Evolutionary conservation across 2,888 invertebrate species (phyloP), one percentile per base, ranked within the genome.

Genomic region (Ophioninae sp.): DNA sequence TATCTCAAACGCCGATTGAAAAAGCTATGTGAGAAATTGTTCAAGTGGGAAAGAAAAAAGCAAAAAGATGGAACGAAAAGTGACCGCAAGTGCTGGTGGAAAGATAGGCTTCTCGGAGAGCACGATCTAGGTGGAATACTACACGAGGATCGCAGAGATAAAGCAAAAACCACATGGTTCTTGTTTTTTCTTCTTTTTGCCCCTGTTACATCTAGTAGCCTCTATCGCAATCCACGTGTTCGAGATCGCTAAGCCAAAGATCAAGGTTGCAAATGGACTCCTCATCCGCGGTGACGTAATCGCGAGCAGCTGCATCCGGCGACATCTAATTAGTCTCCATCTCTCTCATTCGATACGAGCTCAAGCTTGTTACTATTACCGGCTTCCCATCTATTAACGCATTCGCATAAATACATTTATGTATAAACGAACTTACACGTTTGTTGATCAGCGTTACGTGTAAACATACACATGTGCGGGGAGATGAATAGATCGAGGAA

Each of bases 251-350:
- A 17, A 72, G 84, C 79, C 81, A 86, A 88, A 91, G 91, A 92
- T 92, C 92, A 92, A 92, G 92, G 91, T 90, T 91, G 89, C 87
- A 81, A 87, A 88, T 87, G 88, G 87, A 88, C 88, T 88, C 87
- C 68, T 79, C 85, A 73, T 69, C 76, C 73, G 85, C 86, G 69
- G 88, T 92, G 91, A 92, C 91, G 91, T 89, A 91, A 92, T 88
- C 88, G 87, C 87, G 88, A 88, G 89, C 92, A 91, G 91, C 92
- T 92, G 92, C 92, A 91, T 91, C 91, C 92, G 92, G 91, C 88
- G 90, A 89, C 90, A 89, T 89, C 90, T 91, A 91, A 91, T 91
- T 91, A 90, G 90, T 90, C 89, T 86, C 87, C n/a, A 3, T 22
- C 22, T 20, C 20, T 44, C 41, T 79, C 73, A 30, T 30, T 75